A percentile compares a stretch with the other conserved stretches of the same genome.
Conservation (phyloP, 1,140 invertebrate genomes). For the Trichonephila clavipes region DNA sequence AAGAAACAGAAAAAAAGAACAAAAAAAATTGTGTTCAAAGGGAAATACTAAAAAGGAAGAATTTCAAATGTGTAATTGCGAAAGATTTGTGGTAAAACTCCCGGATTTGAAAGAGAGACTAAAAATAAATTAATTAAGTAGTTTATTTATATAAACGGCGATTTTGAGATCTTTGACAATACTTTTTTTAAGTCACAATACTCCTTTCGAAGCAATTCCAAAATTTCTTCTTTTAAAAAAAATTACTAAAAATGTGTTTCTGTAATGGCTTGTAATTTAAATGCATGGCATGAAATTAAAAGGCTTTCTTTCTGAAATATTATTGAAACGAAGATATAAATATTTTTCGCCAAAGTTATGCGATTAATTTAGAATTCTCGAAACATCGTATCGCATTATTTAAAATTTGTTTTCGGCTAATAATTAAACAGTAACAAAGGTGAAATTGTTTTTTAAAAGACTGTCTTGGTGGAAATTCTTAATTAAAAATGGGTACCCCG, state of each 20-base stretch:
- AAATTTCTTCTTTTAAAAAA: neutral
- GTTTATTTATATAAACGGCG: constrained; percentile 40
- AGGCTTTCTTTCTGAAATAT: neutral
- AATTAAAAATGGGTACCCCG: too few species aligned
- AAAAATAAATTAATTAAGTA: constrained; percentile 70
- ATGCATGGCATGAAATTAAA: neutral
- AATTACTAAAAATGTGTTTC: neutral
- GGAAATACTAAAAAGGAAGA: neutral
- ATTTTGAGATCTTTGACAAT: neutral
- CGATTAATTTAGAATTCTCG: too few species aligned
- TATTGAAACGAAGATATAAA: neutral
- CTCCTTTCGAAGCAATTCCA: neutral
- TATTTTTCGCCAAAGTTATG: too few species aligned
- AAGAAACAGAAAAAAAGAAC: neutral
- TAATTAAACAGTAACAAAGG: too few species aligned
- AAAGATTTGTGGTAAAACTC: constrained; percentile 60
- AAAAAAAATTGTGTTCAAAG: neutral
- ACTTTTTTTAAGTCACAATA: neutral
- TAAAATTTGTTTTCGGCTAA: too few species aligned
- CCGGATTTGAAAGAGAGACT: constrained; percentile 3
- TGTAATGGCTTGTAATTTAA: constrained; percentile 17
- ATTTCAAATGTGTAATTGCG: constrained; percentile 32
- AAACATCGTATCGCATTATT: too few species aligned
- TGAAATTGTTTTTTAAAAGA: too few species aligned
- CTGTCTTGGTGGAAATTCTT: too few species aligned